Conservation (phyloP, 2,888 invertebrate genomes). For the Tridacna gigas region DNA sequence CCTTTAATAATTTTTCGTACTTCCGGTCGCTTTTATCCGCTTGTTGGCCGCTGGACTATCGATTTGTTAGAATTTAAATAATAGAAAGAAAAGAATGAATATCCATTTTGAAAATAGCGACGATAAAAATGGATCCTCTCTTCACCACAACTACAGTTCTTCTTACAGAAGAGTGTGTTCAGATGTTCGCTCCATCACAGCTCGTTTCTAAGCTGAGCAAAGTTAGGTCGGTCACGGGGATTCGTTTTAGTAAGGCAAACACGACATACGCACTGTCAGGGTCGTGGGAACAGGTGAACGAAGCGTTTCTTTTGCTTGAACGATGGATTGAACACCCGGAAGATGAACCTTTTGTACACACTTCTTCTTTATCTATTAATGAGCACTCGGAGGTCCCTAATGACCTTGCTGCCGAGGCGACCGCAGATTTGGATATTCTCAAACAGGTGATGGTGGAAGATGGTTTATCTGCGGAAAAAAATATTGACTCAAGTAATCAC, state of each 20-base stretch:
- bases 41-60: constrained; percentile 17
- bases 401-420: not conserved
- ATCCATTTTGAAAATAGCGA: too few relatives aligned
- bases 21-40: constrained; percentile 63
- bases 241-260: constrained; percentile 47
- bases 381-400: not conserved
- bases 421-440: not conserved
- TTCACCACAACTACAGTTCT: constrained; percentile 52
- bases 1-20: constrained; percentile 34
- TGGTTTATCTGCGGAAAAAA: not conserved
- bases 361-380: not conserved
- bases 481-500: not conserved
- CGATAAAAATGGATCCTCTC: constrained; percentile 38
- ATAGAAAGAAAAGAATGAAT: too few relatives aligned
- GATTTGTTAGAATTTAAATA: too few relatives aligned
- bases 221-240: constrained; percentile 48
- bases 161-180: constrained; percentile 41
- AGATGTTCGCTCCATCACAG: constrained; percentile 16
- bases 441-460: not conserved
- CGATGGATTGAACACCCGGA: constrained; percentile 44
- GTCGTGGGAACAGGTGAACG: constrained; percentile 47
- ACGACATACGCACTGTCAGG: constrained; percentile 51
- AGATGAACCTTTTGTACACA: constrained; percentile 37
- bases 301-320: constrained; percentile 46
- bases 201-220: constrained; percentile 46